Conservation (phyloP, 2,888 invertebrate species). For the Alentia gelatinosa region DNA sequence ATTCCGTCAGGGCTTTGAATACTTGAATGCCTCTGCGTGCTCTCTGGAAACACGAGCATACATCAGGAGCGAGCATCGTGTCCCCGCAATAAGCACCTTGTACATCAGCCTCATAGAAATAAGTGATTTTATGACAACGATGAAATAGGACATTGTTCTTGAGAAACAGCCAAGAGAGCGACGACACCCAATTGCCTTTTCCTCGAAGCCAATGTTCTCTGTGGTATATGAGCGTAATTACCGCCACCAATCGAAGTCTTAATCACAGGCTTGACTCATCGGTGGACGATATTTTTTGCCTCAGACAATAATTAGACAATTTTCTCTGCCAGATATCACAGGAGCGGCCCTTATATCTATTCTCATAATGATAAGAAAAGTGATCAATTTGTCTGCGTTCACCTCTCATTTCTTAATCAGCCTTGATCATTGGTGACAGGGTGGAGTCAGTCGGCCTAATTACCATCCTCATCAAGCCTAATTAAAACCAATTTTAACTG, state of each 20-base stretch:
- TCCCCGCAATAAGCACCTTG: background rate
- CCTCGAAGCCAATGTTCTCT: background rate
- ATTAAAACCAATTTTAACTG: conserved; percentile 41
- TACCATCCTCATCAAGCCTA: conserved; percentile 32
- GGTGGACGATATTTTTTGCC: background rate
- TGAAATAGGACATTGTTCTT: background rate
- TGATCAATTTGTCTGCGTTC: conserved; percentile 43
- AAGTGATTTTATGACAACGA: background rate
- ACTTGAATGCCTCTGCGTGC: background rate
- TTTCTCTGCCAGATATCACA: conserved; percentile 15
- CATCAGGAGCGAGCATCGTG: background rate
- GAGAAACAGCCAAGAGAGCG: background rate
- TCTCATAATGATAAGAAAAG: conserved; percentile 40
- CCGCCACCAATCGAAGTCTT: background rate
- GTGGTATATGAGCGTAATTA: background rate
- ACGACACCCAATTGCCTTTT: background rate
- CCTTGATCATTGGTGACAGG: conserved; percentile 36
- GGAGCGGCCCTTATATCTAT: background rate
- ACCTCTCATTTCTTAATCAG: conserved; percentile 47
- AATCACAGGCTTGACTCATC: background rate
- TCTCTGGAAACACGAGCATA: background rate
- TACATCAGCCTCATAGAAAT: background rate
- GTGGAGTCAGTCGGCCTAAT: conserved; percentile 13
- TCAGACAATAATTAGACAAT: conserved; percentile 37
- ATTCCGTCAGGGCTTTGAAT: background rate